Evolutionary conservation across 2,888 invertebrate species (phyloP).

Genomic region (Tachystola acroxantha): DNA sequence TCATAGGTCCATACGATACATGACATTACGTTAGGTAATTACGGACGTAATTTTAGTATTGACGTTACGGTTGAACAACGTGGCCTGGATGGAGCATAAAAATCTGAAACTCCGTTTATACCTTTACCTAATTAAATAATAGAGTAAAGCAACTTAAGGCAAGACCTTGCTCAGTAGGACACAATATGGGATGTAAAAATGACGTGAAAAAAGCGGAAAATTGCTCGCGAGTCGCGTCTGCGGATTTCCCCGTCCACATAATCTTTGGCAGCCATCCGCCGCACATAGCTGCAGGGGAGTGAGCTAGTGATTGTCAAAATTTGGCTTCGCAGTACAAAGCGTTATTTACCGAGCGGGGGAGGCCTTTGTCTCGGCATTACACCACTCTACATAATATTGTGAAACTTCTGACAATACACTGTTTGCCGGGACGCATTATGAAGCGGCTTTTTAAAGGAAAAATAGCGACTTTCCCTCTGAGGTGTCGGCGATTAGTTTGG

Average conservation of each 20-base stretch:
- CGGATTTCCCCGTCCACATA: conserved; percentile 14
- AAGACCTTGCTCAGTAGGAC: too few relatives aligned
- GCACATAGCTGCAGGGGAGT: conserved; percentile 57
- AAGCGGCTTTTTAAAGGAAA: conserved; percentile 44
- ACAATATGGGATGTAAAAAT: too few relatives aligned
- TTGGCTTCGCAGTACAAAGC: conserved; percentile 79
- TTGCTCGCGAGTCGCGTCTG: too few relatives aligned
- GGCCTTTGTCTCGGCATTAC: conserved; percentile 75
- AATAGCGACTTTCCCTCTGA: conserved; percentile 41
- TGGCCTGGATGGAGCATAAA: too few relatives aligned
- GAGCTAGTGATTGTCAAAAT: conserved; percentile 79
- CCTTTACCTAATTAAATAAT: too few relatives aligned
- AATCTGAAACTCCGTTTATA: too few relatives aligned
- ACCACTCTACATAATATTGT: conserved; percentile 78
- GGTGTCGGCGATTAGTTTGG: conserved; percentile 43
- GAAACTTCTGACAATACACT: conserved; percentile 71
- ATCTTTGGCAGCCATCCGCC: conserved; percentile 45
- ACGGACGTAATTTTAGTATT: too few relatives aligned
- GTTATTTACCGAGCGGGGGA: conserved; percentile 71
- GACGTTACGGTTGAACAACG: too few relatives aligned
- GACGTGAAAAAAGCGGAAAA: too few relatives aligned
- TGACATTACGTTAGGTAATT: too few relatives aligned
- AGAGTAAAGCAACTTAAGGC: too few relatives aligned
- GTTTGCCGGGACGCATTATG: conserved; percentile 61
- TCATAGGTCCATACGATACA: too few relatives aligned